Conservation (phyloP, 2,888 invertebrate genomes). For the Hypercompe scribonia region DNA sequence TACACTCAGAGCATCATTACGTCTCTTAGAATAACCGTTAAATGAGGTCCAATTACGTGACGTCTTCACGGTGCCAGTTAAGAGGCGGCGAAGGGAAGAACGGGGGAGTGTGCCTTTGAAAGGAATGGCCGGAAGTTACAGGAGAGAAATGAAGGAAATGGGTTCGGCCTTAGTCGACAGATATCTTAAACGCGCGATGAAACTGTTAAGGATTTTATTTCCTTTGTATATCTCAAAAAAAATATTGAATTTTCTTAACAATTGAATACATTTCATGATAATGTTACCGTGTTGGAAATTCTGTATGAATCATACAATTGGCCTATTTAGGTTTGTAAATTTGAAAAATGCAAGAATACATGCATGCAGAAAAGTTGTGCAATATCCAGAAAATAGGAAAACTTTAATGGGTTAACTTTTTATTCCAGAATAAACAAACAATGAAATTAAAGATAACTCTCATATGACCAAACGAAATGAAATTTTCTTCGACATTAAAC, state of each 20-base stretch:
- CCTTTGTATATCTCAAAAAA: constrained; percentile 8
- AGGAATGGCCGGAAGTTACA: constrained; percentile 32
- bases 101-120: constrained; percentile 21
- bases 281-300: not conserved
- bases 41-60: constrained; percentile 36
- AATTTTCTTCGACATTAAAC: constrained; percentile 40
- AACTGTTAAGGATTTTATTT: constrained; percentile 14
- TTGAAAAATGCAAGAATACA: too few species aligned
- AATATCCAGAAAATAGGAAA: too few species aligned
- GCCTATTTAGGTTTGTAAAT: not conserved
- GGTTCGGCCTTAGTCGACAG: constrained; percentile 27
- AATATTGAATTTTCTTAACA: not conserved
- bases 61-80: constrained; percentile 12
- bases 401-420: not conserved
- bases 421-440: not conserved
- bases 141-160: constrained; percentile 40
- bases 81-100: not conserved
- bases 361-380: too few species aligned
- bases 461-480: constrained; percentile 16
- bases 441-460: not conserved
- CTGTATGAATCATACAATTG: not conserved
- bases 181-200: constrained; percentile 25
- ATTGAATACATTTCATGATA: not conserved
- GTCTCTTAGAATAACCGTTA: constrained; percentile 24
- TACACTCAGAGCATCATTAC: constrained; percentile 27